phyloP scores from a whole-genome alignment of 2,888 invertebrate species.

The Microplitis manilae region DNA sequence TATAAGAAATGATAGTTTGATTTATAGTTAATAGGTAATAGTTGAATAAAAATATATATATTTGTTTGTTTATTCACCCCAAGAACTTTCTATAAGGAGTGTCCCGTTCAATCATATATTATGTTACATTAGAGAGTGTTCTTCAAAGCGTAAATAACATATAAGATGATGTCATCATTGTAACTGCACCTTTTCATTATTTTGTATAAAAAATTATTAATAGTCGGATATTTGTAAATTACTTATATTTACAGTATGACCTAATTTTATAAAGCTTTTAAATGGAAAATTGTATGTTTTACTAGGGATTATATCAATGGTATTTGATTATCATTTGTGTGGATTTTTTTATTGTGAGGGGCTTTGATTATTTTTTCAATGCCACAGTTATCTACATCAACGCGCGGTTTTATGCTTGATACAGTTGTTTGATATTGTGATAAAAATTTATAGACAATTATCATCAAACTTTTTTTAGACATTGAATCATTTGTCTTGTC shows the following conservation, averaged over 20 bases:
- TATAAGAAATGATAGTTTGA: conserved; percentile 17
- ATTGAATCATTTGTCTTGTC: no score
- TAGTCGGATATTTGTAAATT: conserved; percentile 28
- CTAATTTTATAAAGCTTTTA: neutral
- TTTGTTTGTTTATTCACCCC: conserved; percentile 53
- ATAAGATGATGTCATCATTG: conserved; percentile 66
- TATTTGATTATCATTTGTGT: neutral
- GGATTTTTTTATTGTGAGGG: neutral
- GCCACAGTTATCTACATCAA: neutral
- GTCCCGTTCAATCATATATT: conserved; percentile 49
- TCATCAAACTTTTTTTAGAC: neutral
- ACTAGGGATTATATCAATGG: neutral
- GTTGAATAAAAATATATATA: conserved; percentile 28
- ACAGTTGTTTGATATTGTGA: neutral
- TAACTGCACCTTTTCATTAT: conserved; percentile 59
- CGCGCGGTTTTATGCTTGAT: neutral
- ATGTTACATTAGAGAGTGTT: conserved; percentile 27
- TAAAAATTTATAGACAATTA: neutral
- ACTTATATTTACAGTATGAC: neutral
- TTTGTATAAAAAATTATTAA: conserved; percentile 21
- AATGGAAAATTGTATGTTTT: neutral
- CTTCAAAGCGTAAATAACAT: conserved; percentile 60
- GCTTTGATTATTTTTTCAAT: neutral
- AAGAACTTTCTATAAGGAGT: conserved; percentile 65
- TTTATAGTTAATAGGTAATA: conserved; percentile 17